Evolutionary conservation across 2,888 invertebrate species (phyloP).

Genomic region (Silvanus unidentatus): DNA sequence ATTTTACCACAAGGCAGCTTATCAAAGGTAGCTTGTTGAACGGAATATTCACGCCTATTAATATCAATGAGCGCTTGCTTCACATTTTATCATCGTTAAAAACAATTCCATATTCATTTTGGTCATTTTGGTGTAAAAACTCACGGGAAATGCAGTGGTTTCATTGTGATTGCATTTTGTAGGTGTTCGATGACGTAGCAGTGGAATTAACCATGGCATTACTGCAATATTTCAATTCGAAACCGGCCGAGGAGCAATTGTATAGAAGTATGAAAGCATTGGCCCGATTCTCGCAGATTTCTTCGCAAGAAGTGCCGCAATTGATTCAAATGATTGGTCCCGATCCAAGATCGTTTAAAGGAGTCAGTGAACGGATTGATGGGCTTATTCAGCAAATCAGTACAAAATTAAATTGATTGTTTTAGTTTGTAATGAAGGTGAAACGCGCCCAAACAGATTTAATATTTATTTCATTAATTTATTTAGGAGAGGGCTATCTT

Average conservation of each 20-base stretch:
- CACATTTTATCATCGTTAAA: conserved; percentile 1
- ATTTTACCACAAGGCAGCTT: conserved; percentile 58
- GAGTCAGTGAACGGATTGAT: conserved; percentile 74
- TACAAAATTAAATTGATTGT: conserved; percentile 57
- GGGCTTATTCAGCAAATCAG: conserved; percentile 71
- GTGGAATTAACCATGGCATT: conserved; percentile 88
- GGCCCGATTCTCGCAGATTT: conserved; percentile 66
- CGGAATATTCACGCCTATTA: conserved; percentile 9
- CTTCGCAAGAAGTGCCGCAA: conserved; percentile 77
- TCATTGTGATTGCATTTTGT: conserved; percentile 21
- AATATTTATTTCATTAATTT: too few relatives aligned
- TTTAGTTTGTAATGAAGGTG: conserved; percentile 7
- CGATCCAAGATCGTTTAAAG: conserved; percentile 74
- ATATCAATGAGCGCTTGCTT: background rate
- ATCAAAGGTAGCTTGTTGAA: conserved; percentile 53
- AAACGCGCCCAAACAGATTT: too few relatives aligned
- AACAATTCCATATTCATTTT: too few relatives aligned
- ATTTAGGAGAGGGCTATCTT: too few relatives aligned
- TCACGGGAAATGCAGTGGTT: background rate
- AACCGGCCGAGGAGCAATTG: conserved; percentile 78
- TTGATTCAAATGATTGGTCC: conserved; percentile 89
- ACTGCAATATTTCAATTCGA: conserved; percentile 78
- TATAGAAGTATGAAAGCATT: conserved; percentile 74
- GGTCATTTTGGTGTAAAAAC: too few relatives aligned
- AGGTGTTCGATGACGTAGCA: conserved; percentile 93